Conservation (phyloP, 2,797 vertebrate genomes). For the Loris lydekkerianus region DNA sequence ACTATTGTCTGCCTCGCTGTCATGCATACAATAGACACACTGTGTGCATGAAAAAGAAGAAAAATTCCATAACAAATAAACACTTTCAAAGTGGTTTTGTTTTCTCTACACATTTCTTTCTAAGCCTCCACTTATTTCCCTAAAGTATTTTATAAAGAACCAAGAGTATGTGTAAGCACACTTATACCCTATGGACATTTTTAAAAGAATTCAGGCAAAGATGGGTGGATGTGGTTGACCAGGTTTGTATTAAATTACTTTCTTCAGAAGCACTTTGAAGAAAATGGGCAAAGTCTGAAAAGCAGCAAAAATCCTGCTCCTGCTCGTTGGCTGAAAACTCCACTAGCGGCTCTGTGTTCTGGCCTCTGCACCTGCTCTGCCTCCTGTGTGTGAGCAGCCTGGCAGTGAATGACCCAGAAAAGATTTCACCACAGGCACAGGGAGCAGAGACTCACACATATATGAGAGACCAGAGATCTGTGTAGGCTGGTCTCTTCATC, state of each 20-base stretch:
- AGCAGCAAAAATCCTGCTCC: not conserved
- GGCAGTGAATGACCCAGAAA: not conserved
- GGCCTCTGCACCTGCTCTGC: not conserved
- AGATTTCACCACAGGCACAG: not conserved
- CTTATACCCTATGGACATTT: not conserved
- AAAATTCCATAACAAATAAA: not conserved
- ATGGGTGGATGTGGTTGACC: not conserved
- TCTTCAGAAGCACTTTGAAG: constrained; percentile 53
- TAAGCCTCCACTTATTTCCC: not conserved
- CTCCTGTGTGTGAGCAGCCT: not conserved
- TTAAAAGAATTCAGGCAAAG: not conserved
- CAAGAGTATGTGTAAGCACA: not conserved
- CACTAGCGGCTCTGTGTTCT: not conserved
- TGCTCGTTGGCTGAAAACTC: not conserved
- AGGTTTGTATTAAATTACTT: constrained; percentile 33
- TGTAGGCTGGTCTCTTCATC: not conserved
- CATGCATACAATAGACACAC: not conserved
- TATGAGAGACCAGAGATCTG: no score
- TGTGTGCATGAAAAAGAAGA: not conserved
- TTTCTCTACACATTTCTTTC: not conserved
- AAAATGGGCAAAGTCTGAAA: not conserved
- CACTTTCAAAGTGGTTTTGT: not conserved
- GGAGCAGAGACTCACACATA: fast-evolving
- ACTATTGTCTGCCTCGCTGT: not conserved
- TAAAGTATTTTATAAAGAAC: constrained; percentile 23